Conservation (phyloP, 1,140 invertebrate species). For the Neoseiulus cucumeris region DNA sequence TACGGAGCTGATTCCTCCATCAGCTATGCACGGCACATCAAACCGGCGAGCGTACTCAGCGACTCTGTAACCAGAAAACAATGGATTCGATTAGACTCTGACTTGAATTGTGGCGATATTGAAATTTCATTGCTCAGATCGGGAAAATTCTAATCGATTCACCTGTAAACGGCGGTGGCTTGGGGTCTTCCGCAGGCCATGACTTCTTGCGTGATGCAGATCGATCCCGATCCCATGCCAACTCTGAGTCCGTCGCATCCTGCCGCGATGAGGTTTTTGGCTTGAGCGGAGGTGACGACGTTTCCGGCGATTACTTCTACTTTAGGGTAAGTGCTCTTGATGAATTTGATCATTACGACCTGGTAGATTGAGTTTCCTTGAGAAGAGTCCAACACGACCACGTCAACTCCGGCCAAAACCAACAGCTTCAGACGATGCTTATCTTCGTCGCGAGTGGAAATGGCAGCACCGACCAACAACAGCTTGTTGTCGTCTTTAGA, state of each 20-base stretch:
- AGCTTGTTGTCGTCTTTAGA: constrained; percentile 97
- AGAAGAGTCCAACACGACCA: constrained; percentile 88
- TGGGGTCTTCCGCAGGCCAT: constrained; percentile 97
- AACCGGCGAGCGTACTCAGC: constrained; percentile 67
- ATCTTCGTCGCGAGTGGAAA: constrained; percentile 71
- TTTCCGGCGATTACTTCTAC: constrained; percentile 92
- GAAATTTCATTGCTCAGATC: too few relatives aligned
- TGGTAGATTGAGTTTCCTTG: constrained; percentile 95
- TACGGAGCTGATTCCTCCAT: constrained; percentile 88
- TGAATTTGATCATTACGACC: constrained; percentile 80
- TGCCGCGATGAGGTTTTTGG: constrained; percentile 89
- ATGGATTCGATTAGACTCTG: background rate
- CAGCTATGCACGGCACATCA: constrained; percentile 87
- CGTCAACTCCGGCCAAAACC: constrained; percentile 80
- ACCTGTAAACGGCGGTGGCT: constrained; percentile 34
- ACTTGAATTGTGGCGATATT: too few relatives aligned
- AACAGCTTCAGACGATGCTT: constrained; percentile 55
- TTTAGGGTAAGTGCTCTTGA: constrained; percentile 69
- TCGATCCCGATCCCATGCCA: constrained; percentile 96
- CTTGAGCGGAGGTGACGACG: constrained; percentile 84
- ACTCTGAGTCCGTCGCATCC: constrained; percentile 87
- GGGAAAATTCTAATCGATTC: too few relatives aligned
- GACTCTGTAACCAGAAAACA: constrained; percentile 58
- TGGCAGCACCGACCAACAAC: constrained; percentile 84
- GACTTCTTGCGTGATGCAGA: constrained; percentile 98